phyloP scores from a whole-genome alignment of 2,113 vertebrate species.

The Danionella cerebrum region DNA sequence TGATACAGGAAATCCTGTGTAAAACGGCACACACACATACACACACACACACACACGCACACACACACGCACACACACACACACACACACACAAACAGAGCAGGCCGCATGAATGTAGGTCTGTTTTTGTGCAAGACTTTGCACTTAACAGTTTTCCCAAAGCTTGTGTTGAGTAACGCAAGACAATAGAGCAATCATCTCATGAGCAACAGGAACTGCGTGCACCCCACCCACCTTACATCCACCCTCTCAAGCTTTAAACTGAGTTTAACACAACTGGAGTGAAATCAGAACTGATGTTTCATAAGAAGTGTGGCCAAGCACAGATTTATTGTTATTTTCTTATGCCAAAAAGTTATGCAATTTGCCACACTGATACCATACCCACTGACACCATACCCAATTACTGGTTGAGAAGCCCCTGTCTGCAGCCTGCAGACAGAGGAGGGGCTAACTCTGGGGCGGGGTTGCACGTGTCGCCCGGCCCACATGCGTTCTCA shows the following conservation, averaged over 20 bases:
- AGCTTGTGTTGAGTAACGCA: background rate
- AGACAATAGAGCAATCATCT: conserved; percentile 5
- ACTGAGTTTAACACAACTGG: background rate
- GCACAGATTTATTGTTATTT: too few species aligned
- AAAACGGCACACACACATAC: conserved; percentile 12
- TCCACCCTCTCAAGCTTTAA: background rate
- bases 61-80: too few species aligned
- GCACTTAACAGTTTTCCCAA: background rate
- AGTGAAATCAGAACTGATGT: background rate
- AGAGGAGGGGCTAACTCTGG: too few species aligned
- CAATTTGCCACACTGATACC: too few species aligned
- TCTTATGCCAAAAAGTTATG: too few species aligned
- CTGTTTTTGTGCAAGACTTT: conserved; percentile 14
- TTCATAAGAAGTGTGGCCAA: too few species aligned
- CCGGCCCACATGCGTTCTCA: too few species aligned
- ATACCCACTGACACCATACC: too few species aligned
- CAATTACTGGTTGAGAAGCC: too few species aligned
- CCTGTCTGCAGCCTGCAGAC: too few species aligned
- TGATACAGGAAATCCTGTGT: conserved; percentile 44
- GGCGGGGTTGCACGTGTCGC: too few species aligned
- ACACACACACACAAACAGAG: background rate
- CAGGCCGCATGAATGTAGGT: background rate
- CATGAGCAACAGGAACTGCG: conserved; percentile 20
- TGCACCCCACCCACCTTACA: conserved; percentile 18
- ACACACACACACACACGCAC: too few species aligned